phyloP scores from a whole-genome alignment of 2,113 vertebrate genomes.

The Aramus guarauna region DNA sequence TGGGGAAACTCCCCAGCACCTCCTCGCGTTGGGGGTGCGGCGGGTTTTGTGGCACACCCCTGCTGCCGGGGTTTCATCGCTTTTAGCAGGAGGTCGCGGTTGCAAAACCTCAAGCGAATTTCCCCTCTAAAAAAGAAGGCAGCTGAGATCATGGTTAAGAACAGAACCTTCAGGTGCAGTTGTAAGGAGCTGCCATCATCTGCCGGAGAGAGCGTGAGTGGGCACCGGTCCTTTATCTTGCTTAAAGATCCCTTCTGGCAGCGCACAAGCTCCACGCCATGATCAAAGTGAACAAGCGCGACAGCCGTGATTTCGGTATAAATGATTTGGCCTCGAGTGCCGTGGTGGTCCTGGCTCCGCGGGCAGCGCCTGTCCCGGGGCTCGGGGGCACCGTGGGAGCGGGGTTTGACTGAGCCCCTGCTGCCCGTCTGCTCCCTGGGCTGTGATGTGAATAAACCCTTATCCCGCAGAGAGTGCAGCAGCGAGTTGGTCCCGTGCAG shows the following conservation, averaged over 20 bases:
- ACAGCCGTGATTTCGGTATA: no score
- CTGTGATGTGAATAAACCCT: not conserved
- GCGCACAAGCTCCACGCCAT: accelerated
- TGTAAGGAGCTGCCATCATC: accelerated
- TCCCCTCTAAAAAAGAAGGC: no score
- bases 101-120: not conserved
- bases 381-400: not conserved
- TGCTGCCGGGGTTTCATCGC: not conserved
- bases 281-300: not conserved
- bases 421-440: not conserved
- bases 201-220: not conserved
- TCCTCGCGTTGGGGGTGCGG: accelerated
- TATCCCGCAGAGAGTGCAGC: accelerated
- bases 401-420: not conserved
- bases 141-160: not conserved
- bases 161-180: accelerated
- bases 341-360: accelerated
- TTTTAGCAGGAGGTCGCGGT: not conserved
- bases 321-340: no score
- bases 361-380: not conserved
- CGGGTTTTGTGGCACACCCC: not conserved
- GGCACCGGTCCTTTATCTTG: not conserved
- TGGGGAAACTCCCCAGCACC: not conserved
- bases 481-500: not conserved
- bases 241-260: not conserved